Evolutionary conservation across 1,140 invertebrate genomes (phyloP), one percentile per base, ranked within the genome.

Genomic region (Brachionus manjavacas): DNA sequence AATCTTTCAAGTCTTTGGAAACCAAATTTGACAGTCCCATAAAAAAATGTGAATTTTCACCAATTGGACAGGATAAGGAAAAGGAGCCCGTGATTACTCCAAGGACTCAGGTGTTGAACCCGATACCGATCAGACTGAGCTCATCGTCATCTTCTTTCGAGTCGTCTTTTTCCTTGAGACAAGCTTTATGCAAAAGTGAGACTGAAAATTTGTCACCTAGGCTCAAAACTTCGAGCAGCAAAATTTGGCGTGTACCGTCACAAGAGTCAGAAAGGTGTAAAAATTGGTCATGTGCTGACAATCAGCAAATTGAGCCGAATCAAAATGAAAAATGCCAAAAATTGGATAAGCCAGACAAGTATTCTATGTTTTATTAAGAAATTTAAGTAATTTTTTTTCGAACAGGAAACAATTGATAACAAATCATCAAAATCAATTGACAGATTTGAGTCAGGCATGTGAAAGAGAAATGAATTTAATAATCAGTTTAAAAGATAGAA

Each of bases 401-500:
- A 49, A 20, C 23, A 76, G 72, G 20, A 23, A n/a, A 11, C 23
- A 49, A 3, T 49, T 76, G 9, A 76, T 76, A 76, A 28, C 16
- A 23, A 20, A 41, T 25, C 72, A 76, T 49, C 41, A 76, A n/a
- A 76, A 76, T 49, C 72, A 76, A 49, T 49, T 76, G 16, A 76
- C 14, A 12, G 72, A 46, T 49, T 76, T 76, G 28, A 76, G 16
- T 49, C 35, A 76, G 12, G 28, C 72, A 4, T 76, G 72, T 76
- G 16, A 76, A 46, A 52, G 25, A 76, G 72, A 76, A 76, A 76
- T 76, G 41, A 46, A 76, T 49, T 76, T 76, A 11, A 76, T 76
- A 25, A n/a, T 74, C 0, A 76, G 31, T n/a, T 28, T 76, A 14
- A 76, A 76, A 49, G 72, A 76, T 25, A 76, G 72, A 14, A 46